Evolutionary conservation across 1,140 invertebrate species (phyloP).

Genomic region (Achroia grisella): DNA sequence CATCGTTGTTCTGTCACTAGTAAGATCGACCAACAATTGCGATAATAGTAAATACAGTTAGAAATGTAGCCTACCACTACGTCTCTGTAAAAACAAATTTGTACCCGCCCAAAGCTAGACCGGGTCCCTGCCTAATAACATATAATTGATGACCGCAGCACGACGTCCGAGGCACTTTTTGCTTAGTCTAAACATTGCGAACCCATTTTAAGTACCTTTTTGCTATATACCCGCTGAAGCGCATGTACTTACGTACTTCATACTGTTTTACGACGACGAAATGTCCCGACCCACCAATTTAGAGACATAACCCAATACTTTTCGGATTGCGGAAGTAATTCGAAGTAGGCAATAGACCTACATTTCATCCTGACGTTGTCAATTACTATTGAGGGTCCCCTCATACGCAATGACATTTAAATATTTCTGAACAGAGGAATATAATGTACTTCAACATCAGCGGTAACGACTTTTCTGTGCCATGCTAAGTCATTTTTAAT

Average conservation of each 20-base stretch:
- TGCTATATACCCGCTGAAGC: neutral
- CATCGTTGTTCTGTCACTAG: too few relatives aligned
- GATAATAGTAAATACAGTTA: too few relatives aligned
- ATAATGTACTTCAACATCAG: neutral
- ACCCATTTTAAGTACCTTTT: neutral
- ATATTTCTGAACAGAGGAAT: neutral
- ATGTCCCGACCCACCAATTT: too few relatives aligned
- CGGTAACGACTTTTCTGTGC: neutral
- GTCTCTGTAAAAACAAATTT: too few relatives aligned
- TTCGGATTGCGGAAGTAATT: conserved; percentile 1
- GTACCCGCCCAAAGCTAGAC: neutral
- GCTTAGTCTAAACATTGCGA: conserved; percentile 18
- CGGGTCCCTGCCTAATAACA: conserved; percentile 10
- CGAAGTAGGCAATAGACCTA: neutral
- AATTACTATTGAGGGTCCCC: neutral
- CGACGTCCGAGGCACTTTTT: conserved; percentile 11
- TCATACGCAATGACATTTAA: neutral
- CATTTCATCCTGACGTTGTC: conserved; percentile 1
- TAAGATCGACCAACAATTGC: too few relatives aligned
- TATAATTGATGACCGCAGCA: conserved; percentile 28
- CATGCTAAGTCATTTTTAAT: too few relatives aligned
- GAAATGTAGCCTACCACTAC: too few relatives aligned
- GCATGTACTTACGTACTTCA: too few relatives aligned
- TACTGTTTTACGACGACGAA: too few relatives aligned
- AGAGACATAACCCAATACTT: neutral